Evolutionary conservation across 2,797 vertebrate species (phyloP).

Genomic region (Myotis pilosus): DNA sequence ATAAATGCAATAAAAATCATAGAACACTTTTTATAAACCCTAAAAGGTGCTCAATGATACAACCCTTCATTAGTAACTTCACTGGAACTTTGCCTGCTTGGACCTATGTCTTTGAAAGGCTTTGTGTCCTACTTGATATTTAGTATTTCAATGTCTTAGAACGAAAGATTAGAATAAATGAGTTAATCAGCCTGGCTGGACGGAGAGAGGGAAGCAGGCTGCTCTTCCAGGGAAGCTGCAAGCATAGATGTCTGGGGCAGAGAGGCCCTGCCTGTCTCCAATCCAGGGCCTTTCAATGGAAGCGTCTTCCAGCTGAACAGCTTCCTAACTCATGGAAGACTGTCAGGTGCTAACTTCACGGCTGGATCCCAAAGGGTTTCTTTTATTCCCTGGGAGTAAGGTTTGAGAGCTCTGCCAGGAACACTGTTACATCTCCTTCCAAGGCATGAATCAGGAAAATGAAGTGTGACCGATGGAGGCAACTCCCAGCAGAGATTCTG

Average conservation of each 20-base stretch:
- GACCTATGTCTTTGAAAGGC: constrained; percentile 15
- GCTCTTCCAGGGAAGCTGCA: rapidly evolving
- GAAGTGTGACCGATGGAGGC: rapidly evolving
- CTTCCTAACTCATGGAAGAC: neutral
- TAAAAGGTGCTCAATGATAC: constrained; percentile 28
- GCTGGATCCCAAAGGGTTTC: neutral
- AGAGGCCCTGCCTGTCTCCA: neutral
- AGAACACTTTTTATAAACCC: neutral
- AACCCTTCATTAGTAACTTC: neutral
- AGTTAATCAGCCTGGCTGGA: neutral
- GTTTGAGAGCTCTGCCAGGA: neutral
- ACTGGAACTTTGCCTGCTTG: neutral
- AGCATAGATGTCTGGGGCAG: rapidly evolving
- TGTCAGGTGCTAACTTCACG: no score
- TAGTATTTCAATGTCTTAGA: neutral
- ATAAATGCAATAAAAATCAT: neutral
- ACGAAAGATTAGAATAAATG: neutral
- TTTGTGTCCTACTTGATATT: constrained; percentile 26
- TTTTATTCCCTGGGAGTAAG: neutral
- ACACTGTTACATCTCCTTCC: no score
- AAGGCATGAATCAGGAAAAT: neutral
- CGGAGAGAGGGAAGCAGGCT: neutral
- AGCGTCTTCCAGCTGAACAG: neutral
- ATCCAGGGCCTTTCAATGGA: neutral
- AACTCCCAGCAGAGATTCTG: neutral